A percentile compares a stretch with the other conserved stretches of the same genome.
Conservation (phyloP, 2,888 invertebrate genomes). For the Drosophila paramelanica region DNA sequence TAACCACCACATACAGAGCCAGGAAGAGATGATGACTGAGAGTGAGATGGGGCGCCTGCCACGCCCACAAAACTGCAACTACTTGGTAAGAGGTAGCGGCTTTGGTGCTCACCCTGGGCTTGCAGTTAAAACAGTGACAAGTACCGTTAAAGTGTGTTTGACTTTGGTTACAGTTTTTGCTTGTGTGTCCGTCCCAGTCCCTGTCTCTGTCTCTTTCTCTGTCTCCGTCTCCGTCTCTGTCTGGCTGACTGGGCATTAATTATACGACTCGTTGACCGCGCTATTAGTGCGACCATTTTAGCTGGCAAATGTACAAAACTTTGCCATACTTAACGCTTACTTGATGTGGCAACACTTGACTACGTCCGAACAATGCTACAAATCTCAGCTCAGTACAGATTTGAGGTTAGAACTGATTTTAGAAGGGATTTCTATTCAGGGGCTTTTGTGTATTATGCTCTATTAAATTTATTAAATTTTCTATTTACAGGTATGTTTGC, state of each 20-base stretch:
- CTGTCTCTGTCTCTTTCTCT: too few relatives aligned
- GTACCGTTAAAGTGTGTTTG: constrained; percentile 70
- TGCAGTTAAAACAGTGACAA: constrained; percentile 59
- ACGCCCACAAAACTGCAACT: constrained; percentile 72
- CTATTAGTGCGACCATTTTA: constrained; percentile 59
- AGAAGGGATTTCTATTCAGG: not conserved
- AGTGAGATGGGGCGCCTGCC: constrained; percentile 1
- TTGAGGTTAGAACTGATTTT: constrained; percentile 1
- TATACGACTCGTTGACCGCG: constrained; percentile 79
- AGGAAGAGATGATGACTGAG: not conserved
- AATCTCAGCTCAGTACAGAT: constrained; percentile 1
- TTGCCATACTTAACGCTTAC: constrained; percentile 59
- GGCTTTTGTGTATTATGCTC: not conserved
- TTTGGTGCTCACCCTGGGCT: constrained; percentile 7
- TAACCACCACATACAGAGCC: constrained; percentile 29
- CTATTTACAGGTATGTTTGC: constrained; percentile 52
- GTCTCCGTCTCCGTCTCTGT: not conserved
- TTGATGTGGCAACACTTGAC: constrained; percentile 25
- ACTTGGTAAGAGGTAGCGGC: constrained; percentile 34
- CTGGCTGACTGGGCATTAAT: constrained; percentile 65
- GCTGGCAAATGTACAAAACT: constrained; percentile 71
- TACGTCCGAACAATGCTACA: not conserved
- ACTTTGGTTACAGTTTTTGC: constrained; percentile 69
- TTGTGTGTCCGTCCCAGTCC: constrained; percentile 1
- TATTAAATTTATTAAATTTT: constrained; percentile 9